Evolutionary conservation across 2,797 vertebrate species (phyloP), one percentile per base, ranked within the genome.

Genomic region (Oreortyx pictus): DNA sequence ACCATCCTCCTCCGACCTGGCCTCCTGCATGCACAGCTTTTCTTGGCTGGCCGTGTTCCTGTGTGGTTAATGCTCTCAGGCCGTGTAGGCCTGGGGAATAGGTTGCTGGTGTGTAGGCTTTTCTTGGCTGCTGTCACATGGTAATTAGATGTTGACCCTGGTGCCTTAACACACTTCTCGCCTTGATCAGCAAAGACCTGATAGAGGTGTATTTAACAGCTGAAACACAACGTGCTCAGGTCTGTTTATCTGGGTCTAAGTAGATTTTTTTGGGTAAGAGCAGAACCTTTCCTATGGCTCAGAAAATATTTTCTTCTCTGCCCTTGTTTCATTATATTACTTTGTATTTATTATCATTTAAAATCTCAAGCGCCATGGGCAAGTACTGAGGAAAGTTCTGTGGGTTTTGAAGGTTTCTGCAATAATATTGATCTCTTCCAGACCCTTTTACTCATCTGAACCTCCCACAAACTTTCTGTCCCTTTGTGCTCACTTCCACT

Each of bases 301-400:
- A 15, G 44, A 91, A 86, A 91, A 57, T 83, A 78, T 73, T 90
- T 92, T 81, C 14, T 25, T 86, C 24, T 18, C n/a, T 52, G 24
- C 56, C 8, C 50, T 66, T 7, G 4, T 54, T 82, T 83, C 11
- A 1, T 52, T 54, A 83, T 61, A 68, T 82, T 77, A 35, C 33
- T 11, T 67, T n/a, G n/a, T 67, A 49, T 57, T 29, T 11, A 64
- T 82, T n/a, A 62, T 24, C 4, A 33, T 76, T 77, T 66, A 60
- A 80, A 78, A 82, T 9, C n/a, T 41, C 5, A 27, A 44, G 4
- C 2, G 2, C 29, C 41, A 41, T 13, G 16, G 29, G 13, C 17
- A 68, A 16, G 22, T 65, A 31, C 31, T 65, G 62, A 8, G 29
- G 4, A 83, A 76, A 2, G 3, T 3, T 1, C 9, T 90, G 88